These are phyloP conservation scores for Gisinianus flammeolus DNA, from an alignment of 2,888 invertebrate genomes.

Conservation along the genomic window DNA sequence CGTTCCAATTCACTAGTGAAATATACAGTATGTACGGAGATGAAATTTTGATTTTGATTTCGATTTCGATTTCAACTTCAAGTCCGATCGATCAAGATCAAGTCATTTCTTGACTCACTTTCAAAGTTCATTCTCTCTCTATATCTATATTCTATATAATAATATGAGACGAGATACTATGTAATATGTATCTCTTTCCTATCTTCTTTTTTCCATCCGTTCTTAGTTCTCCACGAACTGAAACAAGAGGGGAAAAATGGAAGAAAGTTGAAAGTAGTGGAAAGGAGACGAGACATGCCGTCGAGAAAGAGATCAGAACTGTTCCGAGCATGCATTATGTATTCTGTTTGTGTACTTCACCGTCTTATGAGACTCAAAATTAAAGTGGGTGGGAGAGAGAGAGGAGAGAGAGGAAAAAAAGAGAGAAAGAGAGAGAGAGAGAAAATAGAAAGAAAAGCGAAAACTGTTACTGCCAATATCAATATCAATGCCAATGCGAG, in stretches of 20 bases:
- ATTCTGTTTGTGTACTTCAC: too few species aligned
- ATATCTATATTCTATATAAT: neutral
- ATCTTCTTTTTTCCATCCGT: too few species aligned
- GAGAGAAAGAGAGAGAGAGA: neutral
- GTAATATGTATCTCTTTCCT: neutral
- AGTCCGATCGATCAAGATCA: slow-evolving; percentile 23
- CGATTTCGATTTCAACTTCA: too few species aligned
- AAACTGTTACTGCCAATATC: neutral
- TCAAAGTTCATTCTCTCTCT: neutral
- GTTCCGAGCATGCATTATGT: too few species aligned
- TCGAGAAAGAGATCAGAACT: too few species aligned
- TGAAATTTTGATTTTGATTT: slow-evolving; percentile 26
- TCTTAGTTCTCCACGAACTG: too few species aligned
- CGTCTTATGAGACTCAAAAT: too few species aligned
- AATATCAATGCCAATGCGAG: neutral
- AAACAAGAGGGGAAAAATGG: too few species aligned
- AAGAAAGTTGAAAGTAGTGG: too few species aligned
- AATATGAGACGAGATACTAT: neutral
- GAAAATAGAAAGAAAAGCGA: neutral
- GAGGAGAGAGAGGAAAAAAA: neutral
- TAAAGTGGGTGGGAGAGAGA: too few species aligned
- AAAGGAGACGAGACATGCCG: too few species aligned
- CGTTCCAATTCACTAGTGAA: neutral
- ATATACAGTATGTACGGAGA: neutral
- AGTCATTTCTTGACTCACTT: slow-evolving; percentile 11